Conservation (phyloP, 2,113 vertebrate genomes). For the Ochotona princeps region DNA sequence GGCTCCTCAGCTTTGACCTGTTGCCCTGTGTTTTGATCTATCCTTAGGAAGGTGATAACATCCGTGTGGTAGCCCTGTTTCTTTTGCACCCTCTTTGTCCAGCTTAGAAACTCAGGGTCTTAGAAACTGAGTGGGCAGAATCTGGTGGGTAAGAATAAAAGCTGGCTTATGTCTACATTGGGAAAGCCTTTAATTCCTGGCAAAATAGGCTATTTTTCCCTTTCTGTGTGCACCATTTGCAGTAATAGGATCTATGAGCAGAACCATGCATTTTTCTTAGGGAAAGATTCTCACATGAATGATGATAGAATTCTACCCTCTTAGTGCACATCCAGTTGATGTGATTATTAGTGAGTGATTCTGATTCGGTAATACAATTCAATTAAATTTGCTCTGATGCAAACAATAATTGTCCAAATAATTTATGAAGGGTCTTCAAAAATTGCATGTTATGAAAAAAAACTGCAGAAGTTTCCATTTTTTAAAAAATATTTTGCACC, state of each 20-base stretch:
- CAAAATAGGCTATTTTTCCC: conserved; percentile 36
- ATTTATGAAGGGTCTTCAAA: too few species aligned
- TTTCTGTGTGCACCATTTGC: background rate
- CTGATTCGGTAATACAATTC: background rate
- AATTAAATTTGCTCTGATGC: background rate
- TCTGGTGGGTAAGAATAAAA: conserved; percentile 7
- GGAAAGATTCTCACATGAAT: background rate
- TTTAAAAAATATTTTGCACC: too few species aligned
- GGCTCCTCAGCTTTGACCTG: conserved; percentile 37
- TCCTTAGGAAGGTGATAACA: conserved; percentile 57
- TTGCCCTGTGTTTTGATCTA: conserved; percentile 39
- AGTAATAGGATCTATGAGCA: background rate
- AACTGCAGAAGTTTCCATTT: too few species aligned
- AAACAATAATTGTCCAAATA: conserved; percentile 24
- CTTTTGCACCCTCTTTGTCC: conserved; percentile 41
- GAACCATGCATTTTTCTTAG: conserved; percentile 23
- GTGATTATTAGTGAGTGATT: conserved; percentile 18
- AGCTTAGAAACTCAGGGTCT: background rate
- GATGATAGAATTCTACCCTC: background rate
- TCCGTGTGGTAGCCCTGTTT: conserved; percentile 26
- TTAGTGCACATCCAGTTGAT: background rate
- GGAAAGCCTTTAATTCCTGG: conserved; percentile 46
- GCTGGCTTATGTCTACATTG: background rate
- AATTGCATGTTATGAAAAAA: too few species aligned
- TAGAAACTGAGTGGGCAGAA: background rate